Conservation (phyloP, 2,888 invertebrate species). For the Rhagium mordax region DNA sequence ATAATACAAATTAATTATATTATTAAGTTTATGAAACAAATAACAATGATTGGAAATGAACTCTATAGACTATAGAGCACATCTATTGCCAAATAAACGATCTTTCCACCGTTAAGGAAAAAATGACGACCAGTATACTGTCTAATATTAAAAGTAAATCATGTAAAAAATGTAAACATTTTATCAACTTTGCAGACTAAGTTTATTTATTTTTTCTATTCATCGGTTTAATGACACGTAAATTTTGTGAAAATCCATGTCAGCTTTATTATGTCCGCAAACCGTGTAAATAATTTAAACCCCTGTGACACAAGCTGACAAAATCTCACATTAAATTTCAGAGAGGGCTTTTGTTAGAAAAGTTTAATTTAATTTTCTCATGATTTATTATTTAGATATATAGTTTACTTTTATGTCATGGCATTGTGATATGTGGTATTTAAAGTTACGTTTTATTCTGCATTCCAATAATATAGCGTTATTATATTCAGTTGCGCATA, state of each 20-base stretch:
- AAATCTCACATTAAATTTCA: conserved; percentile 3
- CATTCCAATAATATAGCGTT: no score
- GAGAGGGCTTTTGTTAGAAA: background rate
- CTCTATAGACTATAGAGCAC: no score
- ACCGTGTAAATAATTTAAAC: conserved; percentile 4
- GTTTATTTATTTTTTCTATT: background rate
- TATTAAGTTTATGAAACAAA: no score
- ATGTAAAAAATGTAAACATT: no score
- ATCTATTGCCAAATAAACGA: no score
- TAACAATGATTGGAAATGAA: no score
- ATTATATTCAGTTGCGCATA: no score
- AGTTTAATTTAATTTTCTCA: conserved; percentile 8
- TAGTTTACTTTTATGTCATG: background rate
- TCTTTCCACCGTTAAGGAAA: no score
- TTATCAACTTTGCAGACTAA: no score
- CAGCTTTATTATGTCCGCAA: background rate
- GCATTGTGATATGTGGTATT: background rate
- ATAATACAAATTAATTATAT: no score
- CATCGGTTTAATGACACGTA: background rate
- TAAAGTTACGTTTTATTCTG: background rate
- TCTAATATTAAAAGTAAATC: no score
- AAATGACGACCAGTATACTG: no score
- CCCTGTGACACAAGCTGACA: background rate
- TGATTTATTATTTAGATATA: background rate
- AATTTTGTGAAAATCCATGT: background rate